Percentiles rank a stretch among this genome's conserved stretches.
phyloP scores from a whole-genome alignment of 2,888 invertebrate species.

The Zaprionus bogoriensis region DNA sequence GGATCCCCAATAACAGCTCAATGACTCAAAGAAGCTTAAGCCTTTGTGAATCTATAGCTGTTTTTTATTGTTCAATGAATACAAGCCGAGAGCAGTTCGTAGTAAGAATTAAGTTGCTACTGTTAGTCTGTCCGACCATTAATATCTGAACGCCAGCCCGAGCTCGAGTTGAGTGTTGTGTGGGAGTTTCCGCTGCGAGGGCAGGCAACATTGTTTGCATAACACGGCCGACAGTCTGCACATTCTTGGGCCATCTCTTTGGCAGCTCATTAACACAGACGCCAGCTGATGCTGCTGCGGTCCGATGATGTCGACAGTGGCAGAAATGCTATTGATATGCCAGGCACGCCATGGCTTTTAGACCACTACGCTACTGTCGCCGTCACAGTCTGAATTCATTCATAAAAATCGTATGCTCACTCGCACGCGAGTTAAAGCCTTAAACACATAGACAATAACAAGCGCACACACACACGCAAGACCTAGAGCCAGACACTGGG shows the following conservation, averaged over 20 bases:
- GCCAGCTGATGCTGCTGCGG: constrained; percentile 35
- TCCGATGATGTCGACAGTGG: constrained; percentile 1
- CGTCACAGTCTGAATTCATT: constrained; percentile 51
- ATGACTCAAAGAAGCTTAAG: not conserved
- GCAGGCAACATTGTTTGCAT: constrained; percentile 36
- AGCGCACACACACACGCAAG: constrained; percentile 17
- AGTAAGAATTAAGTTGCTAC: not conserved
- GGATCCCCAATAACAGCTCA: not conserved
- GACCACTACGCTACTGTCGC: constrained; percentile 28
- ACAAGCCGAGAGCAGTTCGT: not conserved
- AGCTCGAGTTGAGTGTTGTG: constrained; percentile 2
- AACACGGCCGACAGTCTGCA: constrained; percentile 21
- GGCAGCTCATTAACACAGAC: constrained; percentile 43
- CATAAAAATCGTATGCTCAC: constrained; percentile 64
- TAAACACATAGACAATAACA: constrained; percentile 48
- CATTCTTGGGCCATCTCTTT: constrained; percentile 16
- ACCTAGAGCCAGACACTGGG: too few relatives aligned
- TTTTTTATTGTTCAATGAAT: not conserved
- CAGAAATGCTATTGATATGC: constrained; percentile 55
- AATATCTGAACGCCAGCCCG: constrained; percentile 3
- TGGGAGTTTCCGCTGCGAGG: not conserved
- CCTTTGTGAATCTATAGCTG: not conserved
- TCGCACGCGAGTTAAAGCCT: constrained; percentile 38
- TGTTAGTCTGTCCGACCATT: not conserved
- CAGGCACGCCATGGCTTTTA: constrained; percentile 45